These are phyloP conservation scores for Chymomyza procnemis DNA, from an alignment of 2,888 invertebrate genomes.

Conservation along the genomic window DNA sequence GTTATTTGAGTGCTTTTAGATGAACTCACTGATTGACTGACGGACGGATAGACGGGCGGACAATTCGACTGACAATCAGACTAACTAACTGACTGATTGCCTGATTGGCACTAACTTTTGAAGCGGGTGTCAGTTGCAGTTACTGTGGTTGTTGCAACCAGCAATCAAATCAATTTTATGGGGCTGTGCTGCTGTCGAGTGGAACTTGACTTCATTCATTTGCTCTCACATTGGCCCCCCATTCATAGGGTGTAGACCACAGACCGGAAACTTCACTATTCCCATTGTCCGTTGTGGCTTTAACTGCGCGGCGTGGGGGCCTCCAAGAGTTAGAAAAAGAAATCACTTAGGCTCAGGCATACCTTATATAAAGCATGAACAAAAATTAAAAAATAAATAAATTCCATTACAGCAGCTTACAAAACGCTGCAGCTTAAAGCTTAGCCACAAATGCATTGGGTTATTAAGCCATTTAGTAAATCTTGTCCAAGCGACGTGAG, in stretches of 20 bases:
- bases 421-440: conserved; percentile 48
- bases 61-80: background rate
- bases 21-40: conserved; percentile 9
- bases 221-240: conserved; percentile 33
- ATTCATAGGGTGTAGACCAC: conserved; percentile 59
- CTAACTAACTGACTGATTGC: background rate
- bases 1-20: conserved; percentile 46
- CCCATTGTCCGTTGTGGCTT: background rate
- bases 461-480: conserved; percentile 62
- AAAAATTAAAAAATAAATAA: background rate
- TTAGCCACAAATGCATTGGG: conserved; percentile 65
- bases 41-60: conserved; percentile 8
- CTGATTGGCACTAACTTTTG: conserved; percentile 3
- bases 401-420: conserved; percentile 42
- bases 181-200: conserved; percentile 48
- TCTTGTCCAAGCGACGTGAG: conserved; percentile 57
- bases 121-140: conserved; percentile 31
- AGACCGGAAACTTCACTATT: conserved; percentile 53
- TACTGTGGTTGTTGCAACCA: conserved; percentile 22
- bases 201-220: conserved; percentile 45
- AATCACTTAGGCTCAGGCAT: background rate
- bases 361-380: background rate
- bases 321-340: background rate
- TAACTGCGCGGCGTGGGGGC: background rate
- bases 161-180: conserved; percentile 70